Conservation (phyloP, 2,113 vertebrate genomes). For the Myiagra hebetior region DNA sequence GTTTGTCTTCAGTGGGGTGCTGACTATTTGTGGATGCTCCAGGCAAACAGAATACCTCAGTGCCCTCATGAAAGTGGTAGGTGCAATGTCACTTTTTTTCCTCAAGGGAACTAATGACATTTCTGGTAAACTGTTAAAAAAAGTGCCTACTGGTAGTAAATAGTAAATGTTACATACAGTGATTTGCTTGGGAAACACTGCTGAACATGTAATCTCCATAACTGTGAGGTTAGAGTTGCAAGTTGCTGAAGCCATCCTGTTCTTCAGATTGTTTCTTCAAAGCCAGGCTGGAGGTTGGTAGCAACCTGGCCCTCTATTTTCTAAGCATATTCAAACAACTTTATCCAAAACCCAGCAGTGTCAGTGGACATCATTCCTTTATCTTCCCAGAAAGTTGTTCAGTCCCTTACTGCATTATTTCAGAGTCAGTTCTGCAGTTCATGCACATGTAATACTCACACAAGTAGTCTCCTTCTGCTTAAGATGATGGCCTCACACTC, state of each 20-base stretch:
- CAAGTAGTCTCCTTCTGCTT: background rate
- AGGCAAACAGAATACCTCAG: constrained; percentile 71
- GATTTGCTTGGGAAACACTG: background rate
- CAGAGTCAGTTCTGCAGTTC: background rate
- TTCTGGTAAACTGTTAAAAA: background rate
- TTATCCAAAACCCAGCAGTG: background rate
- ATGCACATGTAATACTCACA: background rate
- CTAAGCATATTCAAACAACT: background rate
- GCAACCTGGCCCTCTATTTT: background rate
- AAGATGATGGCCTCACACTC: background rate
- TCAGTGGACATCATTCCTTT: background rate
- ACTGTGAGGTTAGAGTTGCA: background rate
- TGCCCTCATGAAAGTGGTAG: constrained; percentile 86
- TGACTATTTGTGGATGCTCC: constrained; percentile 79
- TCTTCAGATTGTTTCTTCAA: background rate
- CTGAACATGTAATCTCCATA: background rate
- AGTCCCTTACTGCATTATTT: background rate
- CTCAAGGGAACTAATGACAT: background rate
- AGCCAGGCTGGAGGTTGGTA: background rate
- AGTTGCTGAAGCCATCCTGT: background rate
- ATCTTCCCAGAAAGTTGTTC: background rate
- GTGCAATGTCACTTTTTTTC: background rate
- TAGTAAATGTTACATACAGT: background rate
- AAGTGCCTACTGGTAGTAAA: background rate
- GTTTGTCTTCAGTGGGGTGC: constrained; percentile 83